Evolutionary conservation across 2,888 invertebrate genomes (phyloP).

Genomic region (Leucophenga montana): DNA sequence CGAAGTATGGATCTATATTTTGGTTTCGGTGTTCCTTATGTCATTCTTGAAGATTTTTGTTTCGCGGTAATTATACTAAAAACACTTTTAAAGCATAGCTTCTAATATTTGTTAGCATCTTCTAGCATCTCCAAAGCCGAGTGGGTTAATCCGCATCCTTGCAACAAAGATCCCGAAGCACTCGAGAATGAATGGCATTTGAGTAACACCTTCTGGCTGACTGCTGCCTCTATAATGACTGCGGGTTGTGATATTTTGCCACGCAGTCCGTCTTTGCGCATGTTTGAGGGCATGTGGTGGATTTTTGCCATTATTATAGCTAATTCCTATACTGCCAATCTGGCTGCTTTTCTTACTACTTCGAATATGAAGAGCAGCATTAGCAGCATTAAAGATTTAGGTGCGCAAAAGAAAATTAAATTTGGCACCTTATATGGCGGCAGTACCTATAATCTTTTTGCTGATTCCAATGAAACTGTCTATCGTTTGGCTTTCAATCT

Average conservation of each 20-base stretch:
- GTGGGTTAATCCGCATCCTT: constrained; percentile 95
- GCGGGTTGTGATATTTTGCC: constrained; percentile 95
- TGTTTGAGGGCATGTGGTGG: constrained; percentile 87
- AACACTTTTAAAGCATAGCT: too few species aligned
- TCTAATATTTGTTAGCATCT: background rate
- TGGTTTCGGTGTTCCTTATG: constrained; percentile 87
- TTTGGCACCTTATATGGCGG: constrained; percentile 92
- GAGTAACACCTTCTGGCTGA: constrained; percentile 94
- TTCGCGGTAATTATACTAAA: constrained; percentile 78
- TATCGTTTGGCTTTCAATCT: constrained; percentile 91
- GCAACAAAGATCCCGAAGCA: constrained; percentile 87
- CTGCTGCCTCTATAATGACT: constrained; percentile 93
- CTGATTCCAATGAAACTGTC: constrained; percentile 86
- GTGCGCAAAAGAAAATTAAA: constrained; percentile 92
- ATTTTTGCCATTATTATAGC: constrained; percentile 87
- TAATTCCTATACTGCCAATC: constrained; percentile 92
- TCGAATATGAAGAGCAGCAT: constrained; percentile 92
- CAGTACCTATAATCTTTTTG: constrained; percentile 92
- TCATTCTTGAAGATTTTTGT: constrained; percentile 87
- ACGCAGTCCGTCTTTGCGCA: constrained; percentile 85
- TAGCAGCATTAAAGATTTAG: constrained; percentile 90
- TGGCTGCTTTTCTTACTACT: constrained; percentile 93
- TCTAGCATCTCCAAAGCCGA: constrained; percentile 88
- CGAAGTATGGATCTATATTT: constrained; percentile 93
- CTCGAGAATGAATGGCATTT: constrained; percentile 92